Evolutionary conservation across 2,113 vertebrate genomes (phyloP).

Genomic region (Entosphenus tridentatus): DNA sequence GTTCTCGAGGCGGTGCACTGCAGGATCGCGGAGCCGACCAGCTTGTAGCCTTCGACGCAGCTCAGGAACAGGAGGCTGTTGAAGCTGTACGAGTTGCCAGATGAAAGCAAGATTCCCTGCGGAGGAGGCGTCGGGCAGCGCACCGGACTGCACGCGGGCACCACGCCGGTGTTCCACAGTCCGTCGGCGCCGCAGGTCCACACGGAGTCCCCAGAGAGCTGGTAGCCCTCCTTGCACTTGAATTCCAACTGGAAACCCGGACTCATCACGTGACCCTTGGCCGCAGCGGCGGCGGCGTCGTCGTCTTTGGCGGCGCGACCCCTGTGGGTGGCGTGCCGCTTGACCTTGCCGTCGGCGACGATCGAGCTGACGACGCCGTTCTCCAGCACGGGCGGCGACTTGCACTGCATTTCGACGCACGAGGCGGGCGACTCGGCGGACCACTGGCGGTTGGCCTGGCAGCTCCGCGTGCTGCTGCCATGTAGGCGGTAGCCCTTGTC

Average conservation of each 20-base stretch:
- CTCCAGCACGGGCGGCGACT: constrained; percentile 38
- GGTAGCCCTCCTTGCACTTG: constrained; percentile 65
- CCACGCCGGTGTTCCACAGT: constrained; percentile 45
- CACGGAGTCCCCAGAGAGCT: constrained; percentile 39
- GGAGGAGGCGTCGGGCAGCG: constrained; percentile 66
- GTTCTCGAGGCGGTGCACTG: constrained; percentile 48
- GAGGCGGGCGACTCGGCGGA: constrained; percentile 36
- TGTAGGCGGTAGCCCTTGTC: constrained; percentile 40
- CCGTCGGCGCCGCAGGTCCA: constrained; percentile 76
- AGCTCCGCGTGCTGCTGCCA: constrained; percentile 39
- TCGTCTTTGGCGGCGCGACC: no score
- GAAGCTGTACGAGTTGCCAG: constrained; percentile 16
- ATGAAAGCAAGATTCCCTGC: constrained; percentile 14
- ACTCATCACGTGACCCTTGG: constrained; percentile 41
- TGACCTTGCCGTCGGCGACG: no score
- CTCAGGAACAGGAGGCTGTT: constrained; percentile 65
- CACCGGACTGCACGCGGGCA: constrained; percentile 44
- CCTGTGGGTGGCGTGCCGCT: no score
- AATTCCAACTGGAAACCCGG: constrained; percentile 60
- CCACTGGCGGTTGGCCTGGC: constrained; percentile 80
- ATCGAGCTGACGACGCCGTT: constrained; percentile 27
- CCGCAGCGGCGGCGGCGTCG: neutral
- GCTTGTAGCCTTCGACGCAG: constrained; percentile 54
- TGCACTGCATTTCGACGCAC: constrained; percentile 56
- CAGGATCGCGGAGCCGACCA: constrained; percentile 43